These are phyloP conservation scores for Leucoma salicis DNA, from an alignment of 2,888 invertebrate genomes.

Conservation along the genomic window DNA sequence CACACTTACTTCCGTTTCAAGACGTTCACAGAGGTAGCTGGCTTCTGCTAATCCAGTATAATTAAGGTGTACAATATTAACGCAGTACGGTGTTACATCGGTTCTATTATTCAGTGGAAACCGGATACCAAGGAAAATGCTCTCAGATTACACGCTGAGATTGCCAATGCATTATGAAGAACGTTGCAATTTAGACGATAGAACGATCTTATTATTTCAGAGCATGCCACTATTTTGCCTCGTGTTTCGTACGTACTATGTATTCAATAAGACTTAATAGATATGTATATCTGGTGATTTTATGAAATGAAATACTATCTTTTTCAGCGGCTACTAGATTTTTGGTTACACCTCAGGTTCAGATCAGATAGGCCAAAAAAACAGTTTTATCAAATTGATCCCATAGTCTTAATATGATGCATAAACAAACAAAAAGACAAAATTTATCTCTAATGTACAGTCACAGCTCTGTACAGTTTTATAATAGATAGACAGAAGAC, in stretches of 20 bases:
- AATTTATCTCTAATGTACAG: too few species aligned
- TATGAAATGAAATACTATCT: too few species aligned
- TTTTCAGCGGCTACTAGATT: too few species aligned
- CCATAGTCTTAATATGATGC: too few species aligned
- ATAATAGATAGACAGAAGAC: too few species aligned
- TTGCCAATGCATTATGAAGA: slow-evolving; percentile 37
- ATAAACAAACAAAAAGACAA: too few species aligned
- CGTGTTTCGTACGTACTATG: neutral
- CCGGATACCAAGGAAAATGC: slow-evolving; percentile 22
- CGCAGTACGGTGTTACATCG: slow-evolving; percentile 30
- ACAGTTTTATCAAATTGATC: too few species aligned
- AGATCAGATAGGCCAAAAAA: too few species aligned
- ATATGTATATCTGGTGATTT: too few species aligned
- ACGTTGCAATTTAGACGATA: slow-evolving; percentile 12
- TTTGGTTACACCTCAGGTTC: too few species aligned
- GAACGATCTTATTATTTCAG: slow-evolving; percentile 17
- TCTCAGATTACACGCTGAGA: slow-evolving; percentile 37
- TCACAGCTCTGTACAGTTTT: too few species aligned
- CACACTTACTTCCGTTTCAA: slow-evolving; percentile 24
- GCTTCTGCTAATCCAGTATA: slow-evolving; percentile 31
- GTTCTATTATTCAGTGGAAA: slow-evolving; percentile 50
- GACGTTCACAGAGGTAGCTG: slow-evolving; percentile 30
- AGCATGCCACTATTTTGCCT: slow-evolving; percentile 8
- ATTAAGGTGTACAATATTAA: slow-evolving; percentile 39
- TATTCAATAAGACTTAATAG: too few species aligned